phyloP scores from a whole-genome alignment of 23 tunicate species.

The Ascidia mentula region DNA sequence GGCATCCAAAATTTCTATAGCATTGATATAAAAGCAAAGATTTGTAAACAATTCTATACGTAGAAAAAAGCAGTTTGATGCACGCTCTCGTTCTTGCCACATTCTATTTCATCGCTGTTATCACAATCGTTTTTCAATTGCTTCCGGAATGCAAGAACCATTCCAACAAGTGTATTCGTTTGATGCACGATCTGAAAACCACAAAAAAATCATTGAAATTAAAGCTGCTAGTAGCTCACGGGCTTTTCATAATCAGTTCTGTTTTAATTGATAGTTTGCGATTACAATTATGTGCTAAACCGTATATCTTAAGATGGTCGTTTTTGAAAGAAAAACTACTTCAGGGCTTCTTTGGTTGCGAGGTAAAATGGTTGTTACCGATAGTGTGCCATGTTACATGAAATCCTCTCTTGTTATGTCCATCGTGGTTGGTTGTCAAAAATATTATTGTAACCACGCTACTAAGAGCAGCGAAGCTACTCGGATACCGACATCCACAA shows the following conservation, averaged over 20 bases:
- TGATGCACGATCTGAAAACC: neutral
- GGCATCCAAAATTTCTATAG: too few species aligned
- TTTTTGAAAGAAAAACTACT: too few species aligned
- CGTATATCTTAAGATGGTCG: too few species aligned
- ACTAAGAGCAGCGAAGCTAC: neutral
- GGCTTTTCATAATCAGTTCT: too few species aligned
- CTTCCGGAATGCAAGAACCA: neutral
- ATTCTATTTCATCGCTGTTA: neutral
- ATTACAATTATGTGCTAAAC: too few species aligned
- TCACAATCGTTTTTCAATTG: neutral
- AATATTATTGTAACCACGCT: neutral
- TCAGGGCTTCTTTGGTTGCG: too few species aligned
- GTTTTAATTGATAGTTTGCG: too few species aligned
- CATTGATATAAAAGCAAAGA: too few species aligned
- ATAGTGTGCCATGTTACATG: neutral
- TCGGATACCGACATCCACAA: neutral
- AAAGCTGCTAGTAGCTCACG: too few species aligned
- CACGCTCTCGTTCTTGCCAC: neutral
- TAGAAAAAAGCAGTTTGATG: too few species aligned
- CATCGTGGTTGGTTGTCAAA: neutral
- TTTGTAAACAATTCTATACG: too few species aligned
- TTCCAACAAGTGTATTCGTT: constrained; percentile 4
- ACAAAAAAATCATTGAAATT: too few species aligned
- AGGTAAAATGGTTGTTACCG: neutral
- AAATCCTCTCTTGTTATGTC: neutral